These are phyloP conservation scores for Mormyrus lacerda DNA, from an alignment of 2,113 vertebrate species.

Conservation along the genomic window DNA sequence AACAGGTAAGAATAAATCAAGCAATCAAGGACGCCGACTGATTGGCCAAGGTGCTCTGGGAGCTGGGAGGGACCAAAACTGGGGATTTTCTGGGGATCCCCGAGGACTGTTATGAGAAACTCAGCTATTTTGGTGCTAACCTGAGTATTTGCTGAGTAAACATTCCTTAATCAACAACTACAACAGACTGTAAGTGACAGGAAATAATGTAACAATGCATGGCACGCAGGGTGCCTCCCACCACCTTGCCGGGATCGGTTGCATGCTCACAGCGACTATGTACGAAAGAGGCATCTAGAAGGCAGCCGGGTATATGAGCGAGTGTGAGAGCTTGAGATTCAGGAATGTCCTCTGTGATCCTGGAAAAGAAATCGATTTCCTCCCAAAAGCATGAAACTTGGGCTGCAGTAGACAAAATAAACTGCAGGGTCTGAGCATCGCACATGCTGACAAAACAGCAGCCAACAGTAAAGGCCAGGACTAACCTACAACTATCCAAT, in stretches of 20 bases:
- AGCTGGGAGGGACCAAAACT: not conserved
- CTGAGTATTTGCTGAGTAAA: not conserved
- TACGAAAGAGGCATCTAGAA: not conserved
- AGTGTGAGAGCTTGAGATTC: not conserved
- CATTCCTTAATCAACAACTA: not conserved
- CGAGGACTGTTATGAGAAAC: not conserved
- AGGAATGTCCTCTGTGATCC: not conserved
- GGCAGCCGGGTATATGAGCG: not conserved
- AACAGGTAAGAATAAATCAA: not conserved
- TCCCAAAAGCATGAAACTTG: not conserved
- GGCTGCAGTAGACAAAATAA: not conserved
- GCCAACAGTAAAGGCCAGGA: not conserved
- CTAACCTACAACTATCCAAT: constrained; percentile 34
- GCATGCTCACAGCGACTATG: not conserved
- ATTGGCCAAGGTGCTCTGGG: not conserved
- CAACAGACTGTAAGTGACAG: not conserved
- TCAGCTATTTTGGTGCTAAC: not conserved
- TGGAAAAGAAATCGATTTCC: not conserved
- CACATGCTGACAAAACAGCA: not conserved
- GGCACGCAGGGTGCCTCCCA: not conserved
- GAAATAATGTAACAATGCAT: not conserved
- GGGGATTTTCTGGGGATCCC: not conserved
- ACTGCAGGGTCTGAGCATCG: not conserved
- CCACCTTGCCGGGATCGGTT: not conserved
- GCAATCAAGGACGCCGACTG: not conserved